Base-by-base conservation (phyloP, 2,888 invertebrate genomes). In the Teleiodes luculella region DNA sequence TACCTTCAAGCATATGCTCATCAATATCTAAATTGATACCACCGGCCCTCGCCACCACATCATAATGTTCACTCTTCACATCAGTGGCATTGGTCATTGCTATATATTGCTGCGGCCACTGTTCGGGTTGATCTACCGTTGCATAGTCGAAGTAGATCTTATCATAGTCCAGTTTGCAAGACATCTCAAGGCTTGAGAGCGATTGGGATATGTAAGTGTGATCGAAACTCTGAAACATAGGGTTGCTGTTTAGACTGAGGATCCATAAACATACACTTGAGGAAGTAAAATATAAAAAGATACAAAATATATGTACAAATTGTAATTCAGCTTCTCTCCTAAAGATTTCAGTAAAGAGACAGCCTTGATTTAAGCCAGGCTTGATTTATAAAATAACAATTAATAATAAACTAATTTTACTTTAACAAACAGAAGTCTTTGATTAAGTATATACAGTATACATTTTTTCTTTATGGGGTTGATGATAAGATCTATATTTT, bases 201-300 rank as follows among this genome's bases (percentile, higher is more conserved):
- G 87, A 83, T 47, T 86, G 86, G 0, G 86, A 83, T 71, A 88
- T 79, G 64, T 87, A 88, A 1, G 85, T 80, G 65, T 88, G 87
- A 53, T 88, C 88, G 58, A 81, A 58, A 0, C 60, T 76, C 85
- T 86, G 74, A 0, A 24, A 47, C 7, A n/a, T 1, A n/a, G n/a
- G 13, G 4, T 10, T n/a, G 11, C 11, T 18, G 4, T 18, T 41
- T 10, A 18, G 33, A 4, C 4, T 37, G 10, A n/a, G n/a, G n/a
- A n/a, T n/a, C n/a, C n/a, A n/a, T n/a, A n/a, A n/a, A n/a, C n/a
- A n/a, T n/a, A n/a, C n/a, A n/a, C n/a, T n/a, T n/a, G n/a, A n/a
- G n/a, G n/a, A n/a, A n/a, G n/a, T n/a, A n/a, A n/a, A n/a, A n/a
- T n/a, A n/a, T n/a, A n/a, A n/a, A n/a, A n/a, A n/a, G n/a, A n/a